phyloP scores from a whole-genome alignment of 2,113 vertebrate genomes.

The Talpa occidentalis region DNA sequence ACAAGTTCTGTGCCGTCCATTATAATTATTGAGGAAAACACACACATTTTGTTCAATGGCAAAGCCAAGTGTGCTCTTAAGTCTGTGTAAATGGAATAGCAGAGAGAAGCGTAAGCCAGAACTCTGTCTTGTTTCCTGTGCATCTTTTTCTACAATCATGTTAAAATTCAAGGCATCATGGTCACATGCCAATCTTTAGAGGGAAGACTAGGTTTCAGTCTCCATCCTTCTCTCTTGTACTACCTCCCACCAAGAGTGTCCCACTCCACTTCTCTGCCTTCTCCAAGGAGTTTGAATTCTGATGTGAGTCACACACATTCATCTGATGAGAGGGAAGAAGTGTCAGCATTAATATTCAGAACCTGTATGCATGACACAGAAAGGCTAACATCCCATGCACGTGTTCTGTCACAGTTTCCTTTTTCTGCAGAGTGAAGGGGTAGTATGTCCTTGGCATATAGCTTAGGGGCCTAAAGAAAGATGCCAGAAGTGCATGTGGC shows the following conservation, averaged over 20 bases:
- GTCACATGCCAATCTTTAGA: neutral
- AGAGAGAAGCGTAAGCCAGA: neutral
- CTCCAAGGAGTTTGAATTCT: neutral
- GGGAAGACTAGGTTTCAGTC: too few relatives aligned
- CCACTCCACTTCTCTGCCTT: neutral
- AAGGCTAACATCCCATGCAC: too few relatives aligned
- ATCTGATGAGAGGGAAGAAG: neutral
- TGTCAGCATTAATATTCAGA: neutral
- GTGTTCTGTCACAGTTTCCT: neutral
- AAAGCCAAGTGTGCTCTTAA: neutral
- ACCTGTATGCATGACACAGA: too few relatives aligned
- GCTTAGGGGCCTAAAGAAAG: too few relatives aligned
- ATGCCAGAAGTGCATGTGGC: too few relatives aligned
- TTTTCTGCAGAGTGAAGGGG: neutral
- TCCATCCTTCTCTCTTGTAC: neutral
- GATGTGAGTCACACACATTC: neutral
- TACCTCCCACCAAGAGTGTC: neutral
- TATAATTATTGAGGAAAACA: neutral
- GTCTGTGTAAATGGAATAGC: neutral
- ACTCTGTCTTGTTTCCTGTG: neutral
- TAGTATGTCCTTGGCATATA: too few relatives aligned
- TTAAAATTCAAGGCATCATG: neutral
- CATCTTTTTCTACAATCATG: neutral
- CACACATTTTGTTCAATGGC: neutral
- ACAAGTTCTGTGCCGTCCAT: neutral